phyloP scores from a whole-genome alignment of 2,113 vertebrate genomes.

The Tetraodon nigroviridis region DNA sequence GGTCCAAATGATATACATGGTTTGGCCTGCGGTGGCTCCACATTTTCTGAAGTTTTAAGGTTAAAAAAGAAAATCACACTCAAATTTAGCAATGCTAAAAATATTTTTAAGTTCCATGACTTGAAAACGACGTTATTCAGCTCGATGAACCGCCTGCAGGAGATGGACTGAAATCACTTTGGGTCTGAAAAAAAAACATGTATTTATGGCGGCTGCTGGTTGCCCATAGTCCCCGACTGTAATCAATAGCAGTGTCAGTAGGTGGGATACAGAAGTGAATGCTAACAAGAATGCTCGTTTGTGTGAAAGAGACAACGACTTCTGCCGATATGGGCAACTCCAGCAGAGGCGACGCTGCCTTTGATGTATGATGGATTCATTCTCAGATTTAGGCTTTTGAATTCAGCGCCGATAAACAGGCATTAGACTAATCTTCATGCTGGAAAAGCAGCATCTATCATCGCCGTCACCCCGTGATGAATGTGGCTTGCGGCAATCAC shows the following conservation, averaged over 20 bases:
- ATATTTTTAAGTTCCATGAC: not conserved
- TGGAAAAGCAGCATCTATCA: constrained; percentile 17
- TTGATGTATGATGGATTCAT: constrained; percentile 46
- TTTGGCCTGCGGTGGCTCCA: not conserved
- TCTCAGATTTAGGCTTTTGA: constrained; percentile 42
- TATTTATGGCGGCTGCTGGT: constrained; percentile 33
- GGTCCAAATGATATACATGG: not conserved
- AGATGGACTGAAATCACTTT: not conserved
- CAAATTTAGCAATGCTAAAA: not conserved
- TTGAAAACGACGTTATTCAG: not conserved
- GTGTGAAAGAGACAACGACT: not conserved
- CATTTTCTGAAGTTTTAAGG: not conserved
- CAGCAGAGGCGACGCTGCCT: constrained; percentile 40
- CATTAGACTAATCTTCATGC: constrained; percentile 38
- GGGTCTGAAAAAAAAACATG: constrained; percentile 22
- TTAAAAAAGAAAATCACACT: not conserved
- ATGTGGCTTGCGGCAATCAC: constrained; percentile 23
- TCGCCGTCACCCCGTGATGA: constrained; percentile 29
- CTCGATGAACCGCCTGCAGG: constrained; percentile 17
- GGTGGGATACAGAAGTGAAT: constrained; percentile 35
- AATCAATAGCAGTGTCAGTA: constrained; percentile 46
- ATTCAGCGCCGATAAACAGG: constrained; percentile 41
- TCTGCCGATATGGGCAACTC: constrained; percentile 23
- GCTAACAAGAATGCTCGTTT: constrained; percentile 27
- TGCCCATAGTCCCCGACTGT: constrained; percentile 38